phyloP scores from a whole-genome alignment of 1,140 invertebrate genomes.

The Chrysopa pallens region DNA sequence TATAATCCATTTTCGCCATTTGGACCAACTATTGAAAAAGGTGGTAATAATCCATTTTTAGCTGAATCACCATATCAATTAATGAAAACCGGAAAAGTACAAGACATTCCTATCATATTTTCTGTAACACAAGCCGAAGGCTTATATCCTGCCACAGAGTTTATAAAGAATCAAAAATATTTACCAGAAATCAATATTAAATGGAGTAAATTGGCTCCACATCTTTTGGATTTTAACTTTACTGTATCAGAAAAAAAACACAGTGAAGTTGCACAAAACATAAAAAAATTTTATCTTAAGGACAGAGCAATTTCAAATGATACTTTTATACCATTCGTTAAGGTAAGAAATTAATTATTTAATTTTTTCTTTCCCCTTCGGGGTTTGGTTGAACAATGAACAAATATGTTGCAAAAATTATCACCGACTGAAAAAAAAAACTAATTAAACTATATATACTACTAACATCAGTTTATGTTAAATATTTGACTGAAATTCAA shows the following conservation, averaged over 20 bases:
- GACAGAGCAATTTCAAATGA: background rate
- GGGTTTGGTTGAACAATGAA: too few relatives aligned
- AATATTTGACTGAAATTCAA: too few relatives aligned
- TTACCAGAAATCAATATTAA: slow-evolving; percentile 29
- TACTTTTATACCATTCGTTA: background rate
- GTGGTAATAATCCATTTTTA: slow-evolving; percentile 29
- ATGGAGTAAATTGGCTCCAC: slow-evolving; percentile 33
- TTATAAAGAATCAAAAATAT: slow-evolving; percentile 21
- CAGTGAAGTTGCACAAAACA: slow-evolving; percentile 10
- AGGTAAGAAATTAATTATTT: too few relatives aligned
- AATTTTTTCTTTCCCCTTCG: too few relatives aligned
- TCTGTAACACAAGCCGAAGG: slow-evolving; percentile 22
- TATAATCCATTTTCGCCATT: slow-evolving; percentile 31
- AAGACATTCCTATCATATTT: slow-evolving; percentile 21
- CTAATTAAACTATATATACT: background rate
- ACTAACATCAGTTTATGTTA: too few relatives aligned
- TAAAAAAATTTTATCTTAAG: slow-evolving; percentile 12
- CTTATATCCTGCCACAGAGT: slow-evolving; percentile 24
- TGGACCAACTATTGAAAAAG: slow-evolving; percentile 17
- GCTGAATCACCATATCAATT: slow-evolving; percentile 28
- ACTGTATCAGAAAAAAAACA: slow-evolving; percentile 22
- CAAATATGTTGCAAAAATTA: background rate
- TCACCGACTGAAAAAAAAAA: background rate
- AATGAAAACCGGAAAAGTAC: slow-evolving; percentile 24
- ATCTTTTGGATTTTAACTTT: slow-evolving; percentile 39